A percentile compares a stretch with the other conserved stretches of the same genome.
Evolutionary conservation across 2,113 vertebrate species (phyloP).

Genomic region (Macrotis lagotis): DNA sequence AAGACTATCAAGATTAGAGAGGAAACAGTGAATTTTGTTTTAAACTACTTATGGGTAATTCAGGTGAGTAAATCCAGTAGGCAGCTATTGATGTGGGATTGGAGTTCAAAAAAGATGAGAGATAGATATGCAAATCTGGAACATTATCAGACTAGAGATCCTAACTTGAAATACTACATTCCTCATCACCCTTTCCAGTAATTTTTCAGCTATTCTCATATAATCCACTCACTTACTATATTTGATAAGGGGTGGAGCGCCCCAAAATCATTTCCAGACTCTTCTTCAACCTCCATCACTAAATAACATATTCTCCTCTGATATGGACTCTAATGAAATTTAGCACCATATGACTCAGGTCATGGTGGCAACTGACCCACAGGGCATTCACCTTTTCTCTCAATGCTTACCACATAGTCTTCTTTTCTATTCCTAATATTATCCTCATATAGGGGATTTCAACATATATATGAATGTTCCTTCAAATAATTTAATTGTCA

Average conservation of each 20-base stretch:
- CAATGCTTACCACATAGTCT: neutral
- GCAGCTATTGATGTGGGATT: neutral
- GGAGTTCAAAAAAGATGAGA: neutral
- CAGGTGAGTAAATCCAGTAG: neutral
- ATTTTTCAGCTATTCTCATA: neutral
- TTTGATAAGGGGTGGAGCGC: neutral
- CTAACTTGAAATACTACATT: neutral
- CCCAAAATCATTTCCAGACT: neutral
- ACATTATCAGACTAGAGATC: neutral
- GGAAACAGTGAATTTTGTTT: neutral
- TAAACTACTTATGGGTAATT: neutral
- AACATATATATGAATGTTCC: neutral
- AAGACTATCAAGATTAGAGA: neutral
- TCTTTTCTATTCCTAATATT: too few relatives aligned
- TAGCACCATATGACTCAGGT: neutral
- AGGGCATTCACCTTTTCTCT: neutral
- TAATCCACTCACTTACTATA: neutral
- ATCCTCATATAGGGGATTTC: neutral
- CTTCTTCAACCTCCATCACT: neutral
- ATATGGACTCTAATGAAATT: neutral
- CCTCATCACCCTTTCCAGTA: neutral
- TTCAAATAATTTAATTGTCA: neutral
- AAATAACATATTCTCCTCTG: neutral
- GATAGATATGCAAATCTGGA: neutral
- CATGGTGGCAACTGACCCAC: neutral